Percentiles rank a stretch among this genome's conserved stretches.
Conservation (phyloP, 2,888 invertebrate species). For the Cryptocephalus moraei region DNA sequence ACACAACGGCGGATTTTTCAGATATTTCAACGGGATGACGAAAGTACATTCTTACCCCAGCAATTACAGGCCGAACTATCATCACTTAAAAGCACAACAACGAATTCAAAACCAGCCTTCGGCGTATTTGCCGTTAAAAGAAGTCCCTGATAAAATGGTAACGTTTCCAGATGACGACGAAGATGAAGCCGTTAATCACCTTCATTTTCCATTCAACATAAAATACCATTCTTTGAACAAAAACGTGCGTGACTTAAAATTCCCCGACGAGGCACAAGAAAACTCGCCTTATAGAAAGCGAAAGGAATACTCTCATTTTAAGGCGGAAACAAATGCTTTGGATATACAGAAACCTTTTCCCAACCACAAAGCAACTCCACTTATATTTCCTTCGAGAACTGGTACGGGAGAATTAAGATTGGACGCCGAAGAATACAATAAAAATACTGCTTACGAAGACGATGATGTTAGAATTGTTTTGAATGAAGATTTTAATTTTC, state of each 20-base stretch:
- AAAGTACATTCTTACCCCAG: constrained; percentile 34
- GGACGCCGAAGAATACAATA: constrained; percentile 31
- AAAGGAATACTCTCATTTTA: constrained; percentile 8
- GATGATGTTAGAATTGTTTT: constrained; percentile 5
- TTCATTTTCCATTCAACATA: too few relatives aligned
- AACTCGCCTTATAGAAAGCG: background rate
- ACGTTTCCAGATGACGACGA: background rate
- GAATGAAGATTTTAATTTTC: background rate
- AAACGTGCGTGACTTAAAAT: constrained; percentile 10
- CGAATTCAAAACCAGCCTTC: background rate
- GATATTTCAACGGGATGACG: constrained; percentile 59
- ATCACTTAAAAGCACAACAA: background rate
- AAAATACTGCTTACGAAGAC: constrained; percentile 6
- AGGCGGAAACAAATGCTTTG: constrained; percentile 11
- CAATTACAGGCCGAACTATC: constrained; percentile 12
- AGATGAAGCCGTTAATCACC: background rate
- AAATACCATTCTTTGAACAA: too few relatives aligned
- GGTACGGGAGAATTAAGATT: constrained; percentile 43
- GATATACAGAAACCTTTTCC: constrained; percentile 27
- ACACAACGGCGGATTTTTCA: constrained; percentile 76
- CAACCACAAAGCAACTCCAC: constrained; percentile 26
- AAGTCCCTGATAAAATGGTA: background rate
- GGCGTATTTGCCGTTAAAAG: background rate
- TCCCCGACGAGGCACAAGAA: constrained; percentile 11
- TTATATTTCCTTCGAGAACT: constrained; percentile 45